phyloP scores from a whole-genome alignment of 2,888 invertebrate genomes.

The Aspidiotus rigidus region DNA sequence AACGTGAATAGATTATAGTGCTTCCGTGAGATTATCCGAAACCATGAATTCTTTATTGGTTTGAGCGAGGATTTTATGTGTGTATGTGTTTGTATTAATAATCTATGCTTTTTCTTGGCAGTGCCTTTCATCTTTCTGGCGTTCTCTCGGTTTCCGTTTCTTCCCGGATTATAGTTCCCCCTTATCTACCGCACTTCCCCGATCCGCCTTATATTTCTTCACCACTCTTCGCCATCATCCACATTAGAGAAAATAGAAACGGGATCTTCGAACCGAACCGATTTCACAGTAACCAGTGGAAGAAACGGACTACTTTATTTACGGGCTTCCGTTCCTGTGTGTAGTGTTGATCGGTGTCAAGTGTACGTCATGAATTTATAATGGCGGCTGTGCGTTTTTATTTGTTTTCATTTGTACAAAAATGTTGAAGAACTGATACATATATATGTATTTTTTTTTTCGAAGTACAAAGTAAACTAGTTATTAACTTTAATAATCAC shows the following conservation, averaged over 20 bases:
- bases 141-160: neutral
- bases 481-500: slow-evolving; percentile 9
- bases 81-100: no score
- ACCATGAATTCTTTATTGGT: no score
- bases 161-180: neutral
- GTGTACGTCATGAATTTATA: slow-evolving; percentile 35
- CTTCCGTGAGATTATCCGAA: no score
- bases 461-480: slow-evolving; percentile 25
- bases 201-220: neutral
- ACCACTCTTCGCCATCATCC: neutral
- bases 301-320: slow-evolving; percentile 32
- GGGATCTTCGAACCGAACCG: slow-evolving; percentile 30
- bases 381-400: slow-evolving; percentile 34
- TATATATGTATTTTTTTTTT: slow-evolving; percentile 15
- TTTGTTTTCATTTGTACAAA: slow-evolving; percentile 21
- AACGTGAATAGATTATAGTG: no score
- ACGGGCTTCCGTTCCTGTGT: slow-evolving; percentile 30
- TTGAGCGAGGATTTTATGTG: no score
- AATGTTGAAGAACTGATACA: neutral
- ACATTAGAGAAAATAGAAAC: slow-evolving; percentile 26
- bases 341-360: slow-evolving; percentile 34
- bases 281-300: slow-evolving; percentile 32
- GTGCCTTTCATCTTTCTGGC: neutral
- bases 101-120: no score
- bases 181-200: neutral